Evolutionary conservation across 2,888 invertebrate species (phyloP), one percentile per base, ranked within the genome.

Genomic region (Thysanoteuthis rhombus): DNA sequence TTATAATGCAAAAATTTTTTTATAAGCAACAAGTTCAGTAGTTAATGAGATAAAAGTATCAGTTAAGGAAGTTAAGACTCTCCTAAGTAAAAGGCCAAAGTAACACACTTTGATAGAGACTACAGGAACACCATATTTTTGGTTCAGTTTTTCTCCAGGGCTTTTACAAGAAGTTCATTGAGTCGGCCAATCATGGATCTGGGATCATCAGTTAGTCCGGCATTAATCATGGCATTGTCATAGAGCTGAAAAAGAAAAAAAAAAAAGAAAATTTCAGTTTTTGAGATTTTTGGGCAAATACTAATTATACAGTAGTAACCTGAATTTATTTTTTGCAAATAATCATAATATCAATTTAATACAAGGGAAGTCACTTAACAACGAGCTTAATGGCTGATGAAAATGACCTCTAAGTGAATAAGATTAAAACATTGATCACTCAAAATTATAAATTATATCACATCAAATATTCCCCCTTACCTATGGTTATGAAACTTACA

Each of bases 151-250:
- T 96, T 97, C 39, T 96, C 96, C 28, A 97, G 95, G 12, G 96
- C 96, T 94, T 95, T 96, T 90, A 98, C 98, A 95, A 99, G 97
- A 93, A 99, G 98, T 95, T 98, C 98, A 97, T 99, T 99, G 97
- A 99, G 98, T 93, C 98, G 98, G 4, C 98, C 98, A 47, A 99
- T 97, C 95, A 99, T 97, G 94, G 98, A 98, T 94, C 99, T 98
- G 0, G 99, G 98, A 97, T 99, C 99, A 97, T 99, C 98, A 1
- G 99, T 98, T 52, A 99, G 97, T 25, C 99, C 99, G 89, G 99
- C 99, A 10, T 98, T 98, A 25, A 99, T 98, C 98, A 99, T 98
- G 0, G 99, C 98, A 97, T 99, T 99, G 94, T 98, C 98, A 97
- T 99, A 99, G 89, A 99, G 97, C 98, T 98, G 96, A 94, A 98